Evolutionary conservation across 53 echinoderm and acorn worm species (phyloP).

Genomic region (Astropecten irregularis): DNA sequence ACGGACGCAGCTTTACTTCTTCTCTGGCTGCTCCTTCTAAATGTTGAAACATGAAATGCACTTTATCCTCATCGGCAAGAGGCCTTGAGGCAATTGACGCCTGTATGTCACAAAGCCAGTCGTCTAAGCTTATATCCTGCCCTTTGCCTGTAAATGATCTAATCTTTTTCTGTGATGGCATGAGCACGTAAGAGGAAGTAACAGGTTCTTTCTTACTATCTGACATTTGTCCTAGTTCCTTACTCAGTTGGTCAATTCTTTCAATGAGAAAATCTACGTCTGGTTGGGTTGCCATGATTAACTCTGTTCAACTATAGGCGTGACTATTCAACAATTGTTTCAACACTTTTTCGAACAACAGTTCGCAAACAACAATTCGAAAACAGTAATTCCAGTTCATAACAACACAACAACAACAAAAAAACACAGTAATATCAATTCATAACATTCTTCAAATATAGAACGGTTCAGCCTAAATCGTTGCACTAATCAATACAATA

Average conservation of each 20-base stretch:
- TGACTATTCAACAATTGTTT: neutral
- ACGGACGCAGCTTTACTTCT: neutral
- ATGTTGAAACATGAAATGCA: conserved; percentile 25
- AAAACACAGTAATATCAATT: neutral
- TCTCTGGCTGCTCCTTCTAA: conserved; percentile 22
- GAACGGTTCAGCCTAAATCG: neutral
- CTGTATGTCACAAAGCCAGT: conserved; percentile 15
- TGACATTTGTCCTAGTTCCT: neutral
- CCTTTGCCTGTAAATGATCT: neutral
- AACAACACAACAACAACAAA: neutral
- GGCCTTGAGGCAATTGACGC: conserved; percentile 23
- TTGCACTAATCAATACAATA: too few species aligned
- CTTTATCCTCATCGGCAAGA: conserved; percentile 25
- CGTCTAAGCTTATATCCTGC: too few species aligned
- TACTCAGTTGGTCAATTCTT: neutral
- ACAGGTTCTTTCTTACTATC: neutral
- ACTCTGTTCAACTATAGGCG: too few species aligned
- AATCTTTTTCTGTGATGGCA: conserved; percentile 28
- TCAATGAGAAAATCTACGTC: neutral
- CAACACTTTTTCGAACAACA: neutral
- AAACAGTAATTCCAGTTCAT: neutral
- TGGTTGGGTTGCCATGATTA: neutral
- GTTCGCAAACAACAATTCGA: too few species aligned
- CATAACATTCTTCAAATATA: neutral
- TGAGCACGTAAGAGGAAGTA: neutral